Evolutionary conservation across 2,888 invertebrate species (phyloP).

Genomic region (Macrophya annulata): DNA sequence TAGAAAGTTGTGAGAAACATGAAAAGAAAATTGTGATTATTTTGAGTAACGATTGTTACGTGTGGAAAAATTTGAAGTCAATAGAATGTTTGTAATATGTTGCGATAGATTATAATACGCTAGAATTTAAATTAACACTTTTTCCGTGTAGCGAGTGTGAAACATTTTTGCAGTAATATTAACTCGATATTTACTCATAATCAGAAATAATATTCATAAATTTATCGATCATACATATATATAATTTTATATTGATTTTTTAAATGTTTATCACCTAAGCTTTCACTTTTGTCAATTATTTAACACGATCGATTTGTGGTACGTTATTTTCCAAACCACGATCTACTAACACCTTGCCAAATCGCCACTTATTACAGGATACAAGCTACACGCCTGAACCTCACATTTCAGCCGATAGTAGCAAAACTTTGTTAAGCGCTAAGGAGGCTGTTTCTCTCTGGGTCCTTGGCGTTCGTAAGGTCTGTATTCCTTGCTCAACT

Average conservation of each 20-base stretch:
- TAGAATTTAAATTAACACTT: slow-evolving; percentile 8
- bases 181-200: neutral
- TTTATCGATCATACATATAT: neutral
- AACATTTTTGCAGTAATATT: slow-evolving; percentile 46
- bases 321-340: slow-evolving; percentile 26
- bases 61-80: slow-evolving; percentile 29
- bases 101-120: slow-evolving; percentile 53
- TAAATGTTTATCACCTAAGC: slow-evolving; percentile 37
- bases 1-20: slow-evolving; percentile 14
- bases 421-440: slow-evolving; percentile 93
- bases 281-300: slow-evolving; percentile 43
- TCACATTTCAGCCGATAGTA: slow-evolving; percentile 76
- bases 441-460: slow-evolving; percentile 97
- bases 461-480: slow-evolving; percentile 97
- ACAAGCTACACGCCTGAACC: slow-evolving; percentile 86
- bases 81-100: slow-evolving; percentile 36
- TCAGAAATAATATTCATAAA: slow-evolving; percentile 5
- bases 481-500: slow-evolving; percentile 81
- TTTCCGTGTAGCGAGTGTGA: slow-evolving; percentile 26
- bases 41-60: slow-evolving; percentile 26
- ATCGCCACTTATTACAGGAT: slow-evolving; percentile 83
- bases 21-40: slow-evolving; percentile 18
- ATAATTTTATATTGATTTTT: slow-evolving; percentile 3
- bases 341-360: slow-evolving; percentile 57
- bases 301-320: slow-evolving; percentile 32